phyloP scores from a whole-genome alignment of 2,888 invertebrate species.

The Callimorpha dominula region DNA sequence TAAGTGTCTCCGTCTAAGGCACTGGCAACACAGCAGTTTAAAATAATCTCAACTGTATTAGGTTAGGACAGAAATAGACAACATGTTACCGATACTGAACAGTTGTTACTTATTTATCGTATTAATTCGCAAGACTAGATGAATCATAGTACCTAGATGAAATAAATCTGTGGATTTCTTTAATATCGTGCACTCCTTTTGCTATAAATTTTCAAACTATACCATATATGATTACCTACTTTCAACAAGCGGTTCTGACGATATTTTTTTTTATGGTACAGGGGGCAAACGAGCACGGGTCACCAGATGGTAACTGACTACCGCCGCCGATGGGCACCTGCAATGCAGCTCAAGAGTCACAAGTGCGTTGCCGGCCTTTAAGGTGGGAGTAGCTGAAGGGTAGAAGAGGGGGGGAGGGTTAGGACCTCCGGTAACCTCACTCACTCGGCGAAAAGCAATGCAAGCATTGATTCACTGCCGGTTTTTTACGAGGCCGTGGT shows the following conservation, averaged over 20 bases:
- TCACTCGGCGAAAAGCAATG: too few relatives aligned
- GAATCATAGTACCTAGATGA: neutral
- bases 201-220: neutral
- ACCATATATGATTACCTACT: neutral
- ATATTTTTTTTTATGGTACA: neutral
- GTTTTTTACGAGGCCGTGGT: too few relatives aligned
- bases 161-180: neutral
- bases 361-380: too few relatives aligned
- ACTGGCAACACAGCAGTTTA: conserved; percentile 38
- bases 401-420: too few relatives aligned
- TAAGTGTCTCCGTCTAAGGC: conserved; percentile 42
- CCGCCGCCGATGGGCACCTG: too few relatives aligned
- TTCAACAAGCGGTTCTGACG: neutral
- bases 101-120: too few relatives aligned
- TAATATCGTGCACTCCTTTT: neutral
- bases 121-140: neutral
- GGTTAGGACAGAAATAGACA: conserved; percentile 37
- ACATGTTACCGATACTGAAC: conserved; percentile 26
- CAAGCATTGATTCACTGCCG: too few relatives aligned
- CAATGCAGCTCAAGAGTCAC: too few relatives aligned
- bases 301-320: too few relatives aligned
- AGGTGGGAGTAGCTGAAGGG: too few relatives aligned
- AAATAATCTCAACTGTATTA: conserved; percentile 45
- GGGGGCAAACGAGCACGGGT: too few relatives aligned
- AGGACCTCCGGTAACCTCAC: too few relatives aligned